Percentiles rank a stretch among this genome's conserved stretches.
These are phyloP conservation scores for Drosophila paulistorum DNA, from an alignment of 1,140 invertebrate genomes.

Conservation along the genomic window DNA sequence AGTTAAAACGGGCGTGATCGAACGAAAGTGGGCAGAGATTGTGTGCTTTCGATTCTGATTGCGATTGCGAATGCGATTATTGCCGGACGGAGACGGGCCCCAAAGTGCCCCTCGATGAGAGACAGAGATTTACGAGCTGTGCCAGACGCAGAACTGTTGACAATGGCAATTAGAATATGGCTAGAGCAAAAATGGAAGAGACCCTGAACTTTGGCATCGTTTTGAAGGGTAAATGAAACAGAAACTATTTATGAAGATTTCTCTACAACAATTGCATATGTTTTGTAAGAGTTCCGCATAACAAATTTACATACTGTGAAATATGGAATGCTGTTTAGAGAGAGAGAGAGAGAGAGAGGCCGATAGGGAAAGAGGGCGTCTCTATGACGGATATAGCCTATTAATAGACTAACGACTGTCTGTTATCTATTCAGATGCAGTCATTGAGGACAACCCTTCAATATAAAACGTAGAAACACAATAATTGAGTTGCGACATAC, in stretches of 20 bases:
- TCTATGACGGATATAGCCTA: conserved; percentile 28
- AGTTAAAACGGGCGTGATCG: conserved; percentile 47
- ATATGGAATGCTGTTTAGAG: conserved; percentile 28
- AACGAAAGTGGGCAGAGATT: conserved; percentile 31
- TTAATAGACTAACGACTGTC: conserved; percentile 39
- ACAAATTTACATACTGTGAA: conserved; percentile 55
- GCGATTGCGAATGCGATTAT: neutral
- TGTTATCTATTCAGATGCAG: conserved; percentile 28
- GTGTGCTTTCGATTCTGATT: conserved; percentile 2
- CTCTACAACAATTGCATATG: conserved; percentile 18
- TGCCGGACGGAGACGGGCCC: neutral
- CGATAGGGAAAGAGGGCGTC: neutral
- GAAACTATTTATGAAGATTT: conserved; percentile 19
- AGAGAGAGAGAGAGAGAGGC: too few species aligned
- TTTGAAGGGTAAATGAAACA: conserved; percentile 4
- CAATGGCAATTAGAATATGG: conserved; percentile 55
- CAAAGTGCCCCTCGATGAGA: conserved; percentile 16
- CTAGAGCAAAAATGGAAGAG: conserved; percentile 1
- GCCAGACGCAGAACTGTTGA: conserved; percentile 40
- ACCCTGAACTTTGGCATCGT: conserved; percentile 53
- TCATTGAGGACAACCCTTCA: conserved; percentile 6
- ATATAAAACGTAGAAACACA: neutral
- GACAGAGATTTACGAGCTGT: conserved; percentile 38
- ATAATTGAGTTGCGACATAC: neutral
- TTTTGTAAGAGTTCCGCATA: conserved; percentile 50